Percentiles rank a stretch among this genome's conserved stretches.
Conservation (phyloP, 2,797 vertebrate genomes). For the Poecilia picta region DNA sequence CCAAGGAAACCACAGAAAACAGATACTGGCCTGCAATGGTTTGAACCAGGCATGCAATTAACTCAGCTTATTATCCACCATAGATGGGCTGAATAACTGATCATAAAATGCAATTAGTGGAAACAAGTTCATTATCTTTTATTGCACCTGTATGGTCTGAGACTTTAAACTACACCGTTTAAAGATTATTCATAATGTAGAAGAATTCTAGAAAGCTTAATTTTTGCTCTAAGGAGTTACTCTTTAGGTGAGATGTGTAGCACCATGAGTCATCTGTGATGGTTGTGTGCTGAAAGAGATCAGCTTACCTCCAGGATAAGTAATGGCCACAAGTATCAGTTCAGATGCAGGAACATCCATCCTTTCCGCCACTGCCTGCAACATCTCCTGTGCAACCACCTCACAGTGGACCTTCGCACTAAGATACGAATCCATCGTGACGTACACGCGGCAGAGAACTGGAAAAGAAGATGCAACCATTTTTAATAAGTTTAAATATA, state of each 20-base stretch:
- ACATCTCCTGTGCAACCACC: conserved; percentile 86
- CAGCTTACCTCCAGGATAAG: conserved; percentile 89
- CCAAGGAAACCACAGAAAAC: conserved; percentile 46
- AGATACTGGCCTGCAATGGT: conserved; percentile 14
- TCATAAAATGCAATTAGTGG: background rate
- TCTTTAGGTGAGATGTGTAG: background rate
- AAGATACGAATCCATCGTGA: conserved; percentile 92
- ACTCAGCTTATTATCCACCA: conserved; percentile 27
- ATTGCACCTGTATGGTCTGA: background rate
- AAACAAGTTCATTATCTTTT: background rate
- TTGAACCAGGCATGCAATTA: conserved; percentile 19
- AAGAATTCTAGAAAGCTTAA: background rate
- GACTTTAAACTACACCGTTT: background rate
- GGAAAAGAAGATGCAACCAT: conserved; percentile 45
- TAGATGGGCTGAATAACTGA: conserved; percentile 8
- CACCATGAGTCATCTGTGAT: background rate
- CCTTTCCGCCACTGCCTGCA: conserved; percentile 89
- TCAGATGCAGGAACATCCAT: conserved; percentile 88
- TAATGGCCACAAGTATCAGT: conserved; percentile 85
- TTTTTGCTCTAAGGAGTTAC: background rate
- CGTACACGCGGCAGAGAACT: conserved; percentile 93
- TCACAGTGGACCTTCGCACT: conserved; percentile 87
- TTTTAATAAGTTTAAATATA: background rate
- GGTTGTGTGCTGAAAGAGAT: background rate
- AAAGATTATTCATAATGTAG: background rate